Conservation (phyloP, 1,140 invertebrate species). For the Tigriopus japonicus region DNA sequence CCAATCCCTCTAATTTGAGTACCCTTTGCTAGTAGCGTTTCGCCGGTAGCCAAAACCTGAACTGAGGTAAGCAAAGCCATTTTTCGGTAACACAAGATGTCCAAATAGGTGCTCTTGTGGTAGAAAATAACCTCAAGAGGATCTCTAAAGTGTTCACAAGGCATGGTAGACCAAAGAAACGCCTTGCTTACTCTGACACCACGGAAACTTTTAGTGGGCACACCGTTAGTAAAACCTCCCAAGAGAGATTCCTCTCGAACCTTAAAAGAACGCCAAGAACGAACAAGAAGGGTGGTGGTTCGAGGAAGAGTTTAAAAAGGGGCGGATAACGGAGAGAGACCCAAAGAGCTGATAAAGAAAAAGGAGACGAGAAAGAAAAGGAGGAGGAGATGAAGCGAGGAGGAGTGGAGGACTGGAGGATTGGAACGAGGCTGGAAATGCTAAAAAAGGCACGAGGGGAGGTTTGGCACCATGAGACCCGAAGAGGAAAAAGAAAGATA, state of each 20-base stretch:
- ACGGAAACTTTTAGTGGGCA: too few species aligned
- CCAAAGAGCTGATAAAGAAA: conserved; percentile 12
- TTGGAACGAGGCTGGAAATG: not conserved
- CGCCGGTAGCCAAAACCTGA: too few species aligned
- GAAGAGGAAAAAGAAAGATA: conserved; percentile 6
- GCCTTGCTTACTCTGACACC: too few species aligned
- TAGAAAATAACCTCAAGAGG: too few species aligned
- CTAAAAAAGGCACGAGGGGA: conserved; percentile 8
- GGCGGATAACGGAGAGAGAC: conserved; percentile 21
- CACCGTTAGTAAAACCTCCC: not conserved
- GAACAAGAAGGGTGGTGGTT: conserved; percentile 15
- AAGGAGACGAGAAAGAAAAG: conserved; percentile 8
- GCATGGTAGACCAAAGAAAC: too few species aligned
- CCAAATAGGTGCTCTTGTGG: too few species aligned
- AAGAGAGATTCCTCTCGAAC: conserved; percentile 5
- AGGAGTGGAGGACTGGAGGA: conserved; percentile 6
- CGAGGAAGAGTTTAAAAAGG: conserved; percentile 14
- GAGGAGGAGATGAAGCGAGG: conserved; percentile 10
- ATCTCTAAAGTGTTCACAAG: too few species aligned
- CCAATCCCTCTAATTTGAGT: too few species aligned
- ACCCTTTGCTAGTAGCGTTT: too few species aligned
- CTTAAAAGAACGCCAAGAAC: conserved; percentile 9
- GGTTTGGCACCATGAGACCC: not conserved
- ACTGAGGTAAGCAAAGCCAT: too few species aligned
- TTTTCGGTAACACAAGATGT: too few species aligned